phyloP scores from a whole-genome alignment of 2,888 invertebrate genomes.

The Spodoptera exigua region DNA sequence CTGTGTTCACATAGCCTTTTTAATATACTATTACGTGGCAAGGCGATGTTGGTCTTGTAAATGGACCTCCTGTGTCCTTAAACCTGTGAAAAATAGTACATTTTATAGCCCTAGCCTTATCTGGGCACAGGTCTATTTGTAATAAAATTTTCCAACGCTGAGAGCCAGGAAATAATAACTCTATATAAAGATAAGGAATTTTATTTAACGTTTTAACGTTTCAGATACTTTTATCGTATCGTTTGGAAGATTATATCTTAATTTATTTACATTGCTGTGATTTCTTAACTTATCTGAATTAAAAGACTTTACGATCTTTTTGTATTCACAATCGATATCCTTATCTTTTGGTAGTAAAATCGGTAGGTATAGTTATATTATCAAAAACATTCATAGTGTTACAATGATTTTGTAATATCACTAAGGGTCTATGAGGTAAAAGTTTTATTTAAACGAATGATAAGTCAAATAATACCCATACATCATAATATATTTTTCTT shows the following conservation, averaged over 20 bases:
- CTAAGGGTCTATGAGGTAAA: no score
- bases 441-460: no score
- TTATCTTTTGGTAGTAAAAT: no score
- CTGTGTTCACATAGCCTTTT: no score
- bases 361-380: no score
- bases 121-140: constrained; percentile 34
- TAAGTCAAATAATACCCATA: no score
- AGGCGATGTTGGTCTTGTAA: no score
- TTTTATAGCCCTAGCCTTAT: constrained; percentile 34
- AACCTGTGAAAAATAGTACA: constrained; percentile 23
- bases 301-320: neutral
- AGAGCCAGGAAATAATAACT: constrained; percentile 34
- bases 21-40: no score
- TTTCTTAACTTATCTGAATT: neutral
- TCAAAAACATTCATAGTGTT: no score
- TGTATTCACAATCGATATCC: no score
- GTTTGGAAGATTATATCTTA: constrained; percentile 7
- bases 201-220: constrained; percentile 18
- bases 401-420: no score
- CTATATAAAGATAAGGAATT: constrained; percentile 33
- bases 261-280: constrained; percentile 8
- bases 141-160: constrained; percentile 40
- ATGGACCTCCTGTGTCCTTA: constrained; percentile 1
- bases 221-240: constrained; percentile 21
- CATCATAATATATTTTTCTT: no score